Evolutionary conservation across 2,797 vertebrate genomes (phyloP).

Genomic region (Eurystomus glaucurus): DNA sequence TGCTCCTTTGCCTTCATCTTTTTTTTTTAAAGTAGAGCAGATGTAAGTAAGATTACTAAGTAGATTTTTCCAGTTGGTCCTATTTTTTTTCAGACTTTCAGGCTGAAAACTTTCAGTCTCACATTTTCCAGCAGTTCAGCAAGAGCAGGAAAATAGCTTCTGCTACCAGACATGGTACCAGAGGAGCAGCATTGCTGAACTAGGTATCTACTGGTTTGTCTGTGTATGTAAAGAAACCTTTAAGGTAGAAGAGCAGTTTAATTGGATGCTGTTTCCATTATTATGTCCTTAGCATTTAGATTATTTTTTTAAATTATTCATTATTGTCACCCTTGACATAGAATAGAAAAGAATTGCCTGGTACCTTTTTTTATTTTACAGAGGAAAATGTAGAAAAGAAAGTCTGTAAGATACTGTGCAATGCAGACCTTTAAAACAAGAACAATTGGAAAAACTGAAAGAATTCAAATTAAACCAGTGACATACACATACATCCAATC

Average conservation of each 20-base stretch:
- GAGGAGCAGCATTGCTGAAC: not conserved
- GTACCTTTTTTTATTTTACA: not conserved
- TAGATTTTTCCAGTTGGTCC: not conserved
- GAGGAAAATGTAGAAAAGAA: not conserved
- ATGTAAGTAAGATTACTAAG: not conserved
- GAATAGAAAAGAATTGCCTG: not conserved
- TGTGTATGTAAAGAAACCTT: not conserved
- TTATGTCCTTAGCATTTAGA: not conserved
- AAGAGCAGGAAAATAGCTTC: not conserved
- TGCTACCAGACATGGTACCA: not conserved
- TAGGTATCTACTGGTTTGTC: not conserved
- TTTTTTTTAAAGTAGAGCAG: not conserved
- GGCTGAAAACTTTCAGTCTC: not conserved
- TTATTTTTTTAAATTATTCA: not conserved
- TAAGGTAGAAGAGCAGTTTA: not conserved
- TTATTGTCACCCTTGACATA: not conserved
- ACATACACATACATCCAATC: not conserved
- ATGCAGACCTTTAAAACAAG: not conserved
- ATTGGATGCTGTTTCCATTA: not conserved
- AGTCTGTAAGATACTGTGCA: not conserved
- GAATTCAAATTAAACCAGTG: conserved; percentile 1
- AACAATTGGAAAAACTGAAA: conserved; percentile 4
- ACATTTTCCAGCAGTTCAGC: not conserved
- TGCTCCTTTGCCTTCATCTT: not conserved
- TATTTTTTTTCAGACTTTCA: not conserved